These are phyloP conservation scores for Spialia ferax DNA, from an alignment of 2,888 invertebrate genomes.

Conservation along the genomic window DNA sequence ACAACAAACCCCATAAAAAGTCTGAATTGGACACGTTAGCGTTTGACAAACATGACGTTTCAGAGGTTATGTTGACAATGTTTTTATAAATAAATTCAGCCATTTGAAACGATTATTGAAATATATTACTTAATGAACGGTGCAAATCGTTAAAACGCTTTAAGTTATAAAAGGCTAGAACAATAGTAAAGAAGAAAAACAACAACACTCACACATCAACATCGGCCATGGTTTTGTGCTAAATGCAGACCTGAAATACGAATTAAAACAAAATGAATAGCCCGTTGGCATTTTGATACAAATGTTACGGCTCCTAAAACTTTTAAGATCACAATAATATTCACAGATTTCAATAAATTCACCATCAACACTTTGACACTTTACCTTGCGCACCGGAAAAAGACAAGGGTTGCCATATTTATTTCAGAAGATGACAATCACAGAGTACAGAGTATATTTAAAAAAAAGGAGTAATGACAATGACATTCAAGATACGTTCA, in stretches of 20 bases:
- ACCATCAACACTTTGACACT: slow-evolving; percentile 75
- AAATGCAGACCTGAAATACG: slow-evolving; percentile 80
- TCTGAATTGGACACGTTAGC: not conserved
- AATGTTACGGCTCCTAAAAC: slow-evolving; percentile 50
- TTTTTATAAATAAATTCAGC: slow-evolving; percentile 49
- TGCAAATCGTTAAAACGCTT: not conserved
- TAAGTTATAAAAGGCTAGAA: not conserved
- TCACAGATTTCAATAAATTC: slow-evolving; percentile 68
- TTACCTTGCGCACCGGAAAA: slow-evolving; percentile 85
- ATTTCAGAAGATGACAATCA: slow-evolving; percentile 23
- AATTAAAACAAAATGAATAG: slow-evolving; percentile 63
- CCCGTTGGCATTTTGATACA: slow-evolving; percentile 52
- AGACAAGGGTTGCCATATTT: slow-evolving; percentile 62
- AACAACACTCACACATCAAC: slow-evolving; percentile 91
- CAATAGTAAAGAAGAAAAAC: slow-evolving; percentile 36
- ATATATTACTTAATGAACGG: not conserved
- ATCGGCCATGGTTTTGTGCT: slow-evolving; percentile 90
- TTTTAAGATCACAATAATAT: slow-evolving; percentile 66
- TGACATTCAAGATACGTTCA: slow-evolving; percentile 9
- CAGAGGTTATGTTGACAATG: slow-evolving; percentile 76
- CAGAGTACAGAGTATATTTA: too few relatives aligned
- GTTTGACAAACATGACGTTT: slow-evolving; percentile 41
- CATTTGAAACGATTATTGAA: not conserved
- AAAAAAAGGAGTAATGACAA: too few relatives aligned
- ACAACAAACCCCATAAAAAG: not conserved